Percentiles rank a stretch among this genome's conserved stretches.
phyloP scores from a whole-genome alignment of 1,140 invertebrate species.

The Hyposmocoma kahamanoa region DNA sequence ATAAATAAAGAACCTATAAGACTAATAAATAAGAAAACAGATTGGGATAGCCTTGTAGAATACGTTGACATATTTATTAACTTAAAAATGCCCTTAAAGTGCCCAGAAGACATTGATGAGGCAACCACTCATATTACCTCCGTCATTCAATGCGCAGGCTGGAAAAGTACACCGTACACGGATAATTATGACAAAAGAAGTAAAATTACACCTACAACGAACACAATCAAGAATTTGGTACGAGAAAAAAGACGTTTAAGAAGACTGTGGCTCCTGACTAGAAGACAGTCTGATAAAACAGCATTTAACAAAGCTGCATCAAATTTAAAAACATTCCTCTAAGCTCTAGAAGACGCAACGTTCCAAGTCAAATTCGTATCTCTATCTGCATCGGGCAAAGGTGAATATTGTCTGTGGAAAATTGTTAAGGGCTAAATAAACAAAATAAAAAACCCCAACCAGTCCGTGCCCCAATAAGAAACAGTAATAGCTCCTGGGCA shows the following conservation, averaged over 20 bases:
- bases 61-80: constrained; percentile 3
- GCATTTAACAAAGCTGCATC: constrained; percentile 1
- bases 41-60: constrained; percentile 8
- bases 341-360: not conserved
- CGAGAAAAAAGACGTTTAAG: constrained; percentile 10
- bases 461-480: too few species aligned
- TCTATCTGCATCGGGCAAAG: too few species aligned
- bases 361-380: too few species aligned
- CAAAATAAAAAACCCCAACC: too few species aligned
- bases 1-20: not conserved
- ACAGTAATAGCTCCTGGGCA: too few species aligned
- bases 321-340: not conserved
- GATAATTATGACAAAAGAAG: not conserved
- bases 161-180: not conserved
- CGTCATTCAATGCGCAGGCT: constrained; percentile 3
- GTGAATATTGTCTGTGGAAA: too few species aligned
- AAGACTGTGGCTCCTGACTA: constrained; percentile 5
- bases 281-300: constrained; percentile 5
- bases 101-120: not conserved
- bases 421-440: too few species aligned
- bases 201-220: not conserved
- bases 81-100: constrained; percentile 4
- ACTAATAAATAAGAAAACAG: constrained; percentile 8
- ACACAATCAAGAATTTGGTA: constrained; percentile 6
- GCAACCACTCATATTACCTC: constrained; percentile 1